Evolutionary conservation across 2,888 invertebrate species (phyloP).

Genomic region (Junonia oenone): DNA sequence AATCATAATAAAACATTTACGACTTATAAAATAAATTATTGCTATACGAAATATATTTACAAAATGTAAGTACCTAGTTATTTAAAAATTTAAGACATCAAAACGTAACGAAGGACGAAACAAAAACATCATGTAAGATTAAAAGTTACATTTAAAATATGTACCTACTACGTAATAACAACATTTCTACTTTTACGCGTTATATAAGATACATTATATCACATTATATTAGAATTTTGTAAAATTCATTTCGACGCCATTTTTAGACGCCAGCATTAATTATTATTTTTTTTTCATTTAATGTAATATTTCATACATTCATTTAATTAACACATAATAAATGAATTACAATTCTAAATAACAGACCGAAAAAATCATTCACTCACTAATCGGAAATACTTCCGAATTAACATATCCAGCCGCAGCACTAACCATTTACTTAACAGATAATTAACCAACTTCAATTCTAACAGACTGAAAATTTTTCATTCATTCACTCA

Average conservation of each 20-base stretch:
- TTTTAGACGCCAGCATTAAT: slow-evolving; percentile 18
- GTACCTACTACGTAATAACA: slow-evolving; percentile 45
- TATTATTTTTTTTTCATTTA: background rate
- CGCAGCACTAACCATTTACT: background rate
- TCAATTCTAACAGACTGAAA: background rate
- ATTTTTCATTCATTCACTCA: background rate
- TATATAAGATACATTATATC: slow-evolving; percentile 65
- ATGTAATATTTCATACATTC: background rate
- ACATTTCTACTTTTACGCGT: slow-evolving; percentile 45
- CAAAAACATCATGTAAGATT: slow-evolving; percentile 24
- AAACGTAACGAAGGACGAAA: slow-evolving; percentile 30
- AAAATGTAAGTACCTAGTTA: slow-evolving; percentile 25
- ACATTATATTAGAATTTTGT: slow-evolving; percentile 76
- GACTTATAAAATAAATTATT: slow-evolving; percentile 36
- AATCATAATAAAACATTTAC: slow-evolving; percentile 27
- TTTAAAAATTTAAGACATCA: slow-evolving; percentile 33
- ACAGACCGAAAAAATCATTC: background rate
- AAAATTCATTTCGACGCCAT: slow-evolving; percentile 40
- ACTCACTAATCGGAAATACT: background rate
- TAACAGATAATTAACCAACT: background rate
- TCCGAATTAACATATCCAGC: background rate
- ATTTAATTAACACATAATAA: background rate
- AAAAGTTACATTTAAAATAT: slow-evolving; percentile 27
- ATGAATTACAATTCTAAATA: background rate
- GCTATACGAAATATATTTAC: slow-evolving; percentile 38